Percentiles rank a stretch among this genome's conserved stretches.
Evolutionary conservation across 2,113 vertebrate genomes (phyloP).

Genomic region (Triplophysa rosa): DNA sequence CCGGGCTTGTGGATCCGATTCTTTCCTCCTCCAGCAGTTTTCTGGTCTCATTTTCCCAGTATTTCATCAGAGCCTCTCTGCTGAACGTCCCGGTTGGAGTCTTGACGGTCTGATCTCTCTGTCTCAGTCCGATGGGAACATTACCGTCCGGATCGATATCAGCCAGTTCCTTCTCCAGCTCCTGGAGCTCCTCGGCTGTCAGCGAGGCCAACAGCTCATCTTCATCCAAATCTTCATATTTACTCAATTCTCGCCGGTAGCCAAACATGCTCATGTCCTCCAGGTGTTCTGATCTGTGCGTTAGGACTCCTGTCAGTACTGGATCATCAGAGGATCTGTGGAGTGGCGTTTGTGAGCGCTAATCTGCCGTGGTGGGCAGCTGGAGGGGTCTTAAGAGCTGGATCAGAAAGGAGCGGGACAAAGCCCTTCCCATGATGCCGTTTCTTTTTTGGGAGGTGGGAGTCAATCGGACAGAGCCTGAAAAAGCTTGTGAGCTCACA

Average conservation of each 20-base stretch:
- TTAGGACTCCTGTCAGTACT: slow-evolving; percentile 16
- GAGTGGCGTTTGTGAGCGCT: slow-evolving; percentile 37
- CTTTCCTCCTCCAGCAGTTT: slow-evolving; percentile 91
- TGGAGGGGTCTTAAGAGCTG: slow-evolving; percentile 82
- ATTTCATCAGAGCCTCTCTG: slow-evolving; percentile 90
- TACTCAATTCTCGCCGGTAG: slow-evolving; percentile 93
- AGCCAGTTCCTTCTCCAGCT: slow-evolving; percentile 89
- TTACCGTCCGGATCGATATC: slow-evolving; percentile 90
- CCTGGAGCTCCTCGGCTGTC: slow-evolving; percentile 89
- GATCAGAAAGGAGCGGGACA: slow-evolving; percentile 74
- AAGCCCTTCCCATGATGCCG: slow-evolving; percentile 86
- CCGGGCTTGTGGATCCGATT: slow-evolving; percentile 60
- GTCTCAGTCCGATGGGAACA: slow-evolving; percentile 89
- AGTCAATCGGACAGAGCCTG: slow-evolving; percentile 86
- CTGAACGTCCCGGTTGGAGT: slow-evolving; percentile 93
- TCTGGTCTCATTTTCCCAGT: slow-evolving; percentile 94
- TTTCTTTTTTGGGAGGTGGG: slow-evolving; percentile 88
- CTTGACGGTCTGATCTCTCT: slow-evolving; percentile 94
- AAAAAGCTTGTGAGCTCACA: slow-evolving; percentile 91
- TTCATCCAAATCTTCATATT: slow-evolving; percentile 98
- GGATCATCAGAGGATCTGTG: not conserved
- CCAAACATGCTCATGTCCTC: slow-evolving; percentile 90
- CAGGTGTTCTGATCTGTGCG: not conserved
- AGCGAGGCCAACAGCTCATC: slow-evolving; percentile 94
- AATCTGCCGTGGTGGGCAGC: slow-evolving; percentile 78